Evolutionary conservation across 2,888 invertebrate genomes (phyloP).

Genomic region (Apodemia duryi): DNA sequence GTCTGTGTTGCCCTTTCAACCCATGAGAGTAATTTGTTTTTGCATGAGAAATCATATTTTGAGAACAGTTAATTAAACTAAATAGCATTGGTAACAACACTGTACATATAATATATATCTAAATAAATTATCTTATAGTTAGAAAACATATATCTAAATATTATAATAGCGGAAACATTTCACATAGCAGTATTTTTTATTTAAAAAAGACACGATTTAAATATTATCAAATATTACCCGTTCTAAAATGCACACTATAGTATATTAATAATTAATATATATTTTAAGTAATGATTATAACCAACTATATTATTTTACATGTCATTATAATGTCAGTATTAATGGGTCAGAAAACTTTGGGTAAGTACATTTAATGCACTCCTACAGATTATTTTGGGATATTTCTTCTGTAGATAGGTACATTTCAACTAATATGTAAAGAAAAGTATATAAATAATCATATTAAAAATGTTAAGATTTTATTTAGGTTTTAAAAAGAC

Average conservation of each 20-base stretch:
- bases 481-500: slow-evolving; percentile 6
- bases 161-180: slow-evolving; percentile 8
- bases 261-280: slow-evolving; percentile 7
- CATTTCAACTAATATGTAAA: neutral
- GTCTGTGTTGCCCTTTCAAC: neutral
- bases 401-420: neutral
- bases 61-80: slow-evolving; percentile 1
- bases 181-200: slow-evolving; percentile 9
- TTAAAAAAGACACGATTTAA: slow-evolving; percentile 18
- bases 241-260: slow-evolving; percentile 19
- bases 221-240: slow-evolving; percentile 18
- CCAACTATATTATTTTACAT: slow-evolving; percentile 17
- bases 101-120: neutral
- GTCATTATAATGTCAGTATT: slow-evolving; percentile 1
- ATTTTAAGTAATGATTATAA: slow-evolving; percentile 16
- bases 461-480: slow-evolving; percentile 3
- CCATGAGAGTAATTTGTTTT: neutral
- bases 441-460: slow-evolving; percentile 4
- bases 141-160: slow-evolving; percentile 16
- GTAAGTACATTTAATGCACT: neutral
- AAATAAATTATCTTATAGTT: slow-evolving; percentile 17
- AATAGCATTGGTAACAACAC: slow-evolving; percentile 6
- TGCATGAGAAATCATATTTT: neutral
- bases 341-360: slow-evolving; percentile 7
- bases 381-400: slow-evolving; percentile 1